These are phyloP conservation scores for Semnopithecus entellus DNA, from an alignment of 2,113 vertebrate species.

Conservation along the genomic window DNA sequence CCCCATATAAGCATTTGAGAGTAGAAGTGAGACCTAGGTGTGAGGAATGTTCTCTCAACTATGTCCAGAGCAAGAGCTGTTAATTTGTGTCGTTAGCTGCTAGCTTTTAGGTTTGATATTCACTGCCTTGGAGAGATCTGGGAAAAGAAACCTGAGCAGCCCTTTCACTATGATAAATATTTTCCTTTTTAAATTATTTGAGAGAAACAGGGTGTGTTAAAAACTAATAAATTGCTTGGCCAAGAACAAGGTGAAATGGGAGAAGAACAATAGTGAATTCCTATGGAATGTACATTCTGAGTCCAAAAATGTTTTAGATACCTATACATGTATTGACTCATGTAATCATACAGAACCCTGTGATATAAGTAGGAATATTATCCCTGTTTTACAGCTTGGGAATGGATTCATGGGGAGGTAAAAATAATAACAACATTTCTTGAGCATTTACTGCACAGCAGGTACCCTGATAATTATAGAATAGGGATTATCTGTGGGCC, in stretches of 20 bases:
- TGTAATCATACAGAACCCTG: not conserved
- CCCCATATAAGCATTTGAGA: not conserved
- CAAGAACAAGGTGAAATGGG: not conserved
- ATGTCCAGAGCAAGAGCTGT: not conserved
- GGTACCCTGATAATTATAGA: not conserved
- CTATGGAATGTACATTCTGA: not conserved
- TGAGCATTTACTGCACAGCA: not conserved
- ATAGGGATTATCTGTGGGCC: not conserved
- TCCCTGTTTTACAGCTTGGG: not conserved
- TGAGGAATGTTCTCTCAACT: not conserved
- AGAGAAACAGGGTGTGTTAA: not conserved
- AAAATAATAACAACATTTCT: not conserved
- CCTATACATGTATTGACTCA: not conserved
- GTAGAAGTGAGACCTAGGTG: not conserved
- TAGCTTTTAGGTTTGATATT: not conserved
- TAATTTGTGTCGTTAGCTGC: not conserved
- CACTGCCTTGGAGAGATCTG: not conserved
- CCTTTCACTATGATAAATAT: not conserved
- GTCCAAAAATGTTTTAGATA: not conserved
- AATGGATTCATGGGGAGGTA: not conserved
- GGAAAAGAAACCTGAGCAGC: not conserved
- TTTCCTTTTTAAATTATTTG: not conserved
- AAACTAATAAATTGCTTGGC: not conserved
- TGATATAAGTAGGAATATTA: not conserved
- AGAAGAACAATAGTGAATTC: not conserved